Conservation (phyloP, 2,888 invertebrate genomes). For the Balanococcus diminutus region DNA sequence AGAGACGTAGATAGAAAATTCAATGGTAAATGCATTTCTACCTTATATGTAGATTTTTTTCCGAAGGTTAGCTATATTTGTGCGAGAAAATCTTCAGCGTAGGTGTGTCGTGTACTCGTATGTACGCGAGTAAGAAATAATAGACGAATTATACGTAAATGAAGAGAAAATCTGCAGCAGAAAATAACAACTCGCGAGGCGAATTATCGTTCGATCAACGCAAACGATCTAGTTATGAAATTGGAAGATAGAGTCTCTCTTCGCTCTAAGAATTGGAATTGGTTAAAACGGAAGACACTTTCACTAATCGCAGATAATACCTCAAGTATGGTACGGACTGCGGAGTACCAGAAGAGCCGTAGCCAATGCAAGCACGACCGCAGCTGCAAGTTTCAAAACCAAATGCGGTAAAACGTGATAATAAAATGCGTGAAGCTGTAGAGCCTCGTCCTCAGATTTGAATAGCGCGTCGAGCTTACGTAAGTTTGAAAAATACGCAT, state of each 20-base stretch:
- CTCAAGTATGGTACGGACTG: not conserved
- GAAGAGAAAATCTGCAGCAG: not conserved
- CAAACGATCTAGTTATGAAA: slow-evolving; percentile 23
- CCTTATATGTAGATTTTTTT: not conserved
- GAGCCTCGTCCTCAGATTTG: slow-evolving; percentile 12
- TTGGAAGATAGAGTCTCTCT: not conserved
- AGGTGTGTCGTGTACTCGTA: not conserved
- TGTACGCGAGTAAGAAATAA: not conserved
- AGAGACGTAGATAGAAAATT: not conserved
- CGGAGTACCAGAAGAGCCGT: not conserved
- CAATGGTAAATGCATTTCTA: not conserved
- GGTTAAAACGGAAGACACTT: slow-evolving; percentile 37
- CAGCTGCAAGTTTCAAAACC: slow-evolving; percentile 20
- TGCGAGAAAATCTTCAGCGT: not conserved
- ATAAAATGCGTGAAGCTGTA: slow-evolving; percentile 37
- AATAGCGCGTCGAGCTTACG: no score
- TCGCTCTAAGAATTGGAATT: slow-evolving; percentile 24
- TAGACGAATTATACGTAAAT: not conserved
- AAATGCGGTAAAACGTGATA: slow-evolving; percentile 40
- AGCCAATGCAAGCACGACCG: slow-evolving; percentile 19
- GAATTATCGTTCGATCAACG: not conserved
- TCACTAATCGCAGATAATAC: slow-evolving; percentile 32
- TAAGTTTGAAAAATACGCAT: not conserved
- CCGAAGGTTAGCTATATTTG: not conserved
- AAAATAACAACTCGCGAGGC: not conserved